A percentile compares a stretch with the other conserved stretches of the same genome.
phyloP scores from a whole-genome alignment of 2,797 vertebrate genomes.

The Sitta carolinensis region DNA sequence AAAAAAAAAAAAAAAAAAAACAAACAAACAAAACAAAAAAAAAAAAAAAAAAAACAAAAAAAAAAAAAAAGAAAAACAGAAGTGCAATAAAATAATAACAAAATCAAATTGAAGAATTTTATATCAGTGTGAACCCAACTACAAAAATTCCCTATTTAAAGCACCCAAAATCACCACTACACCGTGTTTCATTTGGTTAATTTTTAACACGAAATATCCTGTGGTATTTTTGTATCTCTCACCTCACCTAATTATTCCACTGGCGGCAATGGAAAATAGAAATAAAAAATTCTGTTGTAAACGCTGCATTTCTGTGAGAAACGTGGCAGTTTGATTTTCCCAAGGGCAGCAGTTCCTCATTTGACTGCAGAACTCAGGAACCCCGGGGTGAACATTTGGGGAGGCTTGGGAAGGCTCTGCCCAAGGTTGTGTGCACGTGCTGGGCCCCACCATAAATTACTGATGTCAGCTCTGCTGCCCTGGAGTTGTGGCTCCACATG shows the following conservation, averaged over 20 bases:
- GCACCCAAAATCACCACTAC: background rate
- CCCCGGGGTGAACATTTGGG: background rate
- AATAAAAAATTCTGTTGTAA: background rate
- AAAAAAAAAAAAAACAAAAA: background rate
- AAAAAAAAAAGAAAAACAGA: background rate
- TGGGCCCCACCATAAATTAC: constrained; percentile 20
- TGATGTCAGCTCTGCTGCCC: constrained; percentile 11
- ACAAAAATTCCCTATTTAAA: background rate
- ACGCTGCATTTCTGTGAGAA: background rate
- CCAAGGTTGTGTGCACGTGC: background rate
- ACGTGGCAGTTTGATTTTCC: background rate
- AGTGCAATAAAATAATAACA: background rate
- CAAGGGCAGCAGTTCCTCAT: background rate
- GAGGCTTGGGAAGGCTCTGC: background rate
- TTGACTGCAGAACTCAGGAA: background rate
- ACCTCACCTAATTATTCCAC: background rate
- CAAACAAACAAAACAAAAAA: background rate
- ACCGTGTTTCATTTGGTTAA: background rate
- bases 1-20: too few species aligned
- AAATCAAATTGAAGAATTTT: background rate
- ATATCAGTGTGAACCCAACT: background rate
- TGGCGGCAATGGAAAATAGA: background rate
- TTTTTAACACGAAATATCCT: background rate
- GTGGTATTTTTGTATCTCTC: background rate
- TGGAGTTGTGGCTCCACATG: background rate